phyloP scores from a whole-genome alignment of 2,888 invertebrate genomes.

The Tanypteryx hageni region DNA sequence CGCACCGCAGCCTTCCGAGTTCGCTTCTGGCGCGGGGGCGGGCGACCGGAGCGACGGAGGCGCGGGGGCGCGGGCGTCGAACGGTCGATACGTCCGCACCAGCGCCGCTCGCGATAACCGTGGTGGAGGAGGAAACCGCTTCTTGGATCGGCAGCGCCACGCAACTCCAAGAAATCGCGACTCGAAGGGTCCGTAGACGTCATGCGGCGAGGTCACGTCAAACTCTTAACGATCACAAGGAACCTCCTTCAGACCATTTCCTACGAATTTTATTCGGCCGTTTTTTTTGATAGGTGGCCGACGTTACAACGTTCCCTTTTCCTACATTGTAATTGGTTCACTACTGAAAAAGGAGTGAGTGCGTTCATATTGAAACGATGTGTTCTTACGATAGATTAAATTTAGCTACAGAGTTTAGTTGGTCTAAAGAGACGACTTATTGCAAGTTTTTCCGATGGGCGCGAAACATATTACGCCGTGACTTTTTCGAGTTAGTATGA shows the following conservation, averaged over 20 bases:
- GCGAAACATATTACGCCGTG: too few species aligned
- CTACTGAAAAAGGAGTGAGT: background rate
- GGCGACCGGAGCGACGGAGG: background rate
- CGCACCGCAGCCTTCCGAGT: conserved; percentile 2
- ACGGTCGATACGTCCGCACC: conserved; percentile 52
- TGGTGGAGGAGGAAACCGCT: conserved; percentile 9
- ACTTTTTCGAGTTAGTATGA: too few species aligned
- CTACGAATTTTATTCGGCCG: background rate
- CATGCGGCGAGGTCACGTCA: conserved; percentile 5
- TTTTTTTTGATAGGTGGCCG: background rate
- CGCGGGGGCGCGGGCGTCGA: background rate
- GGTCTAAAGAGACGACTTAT: too few species aligned
- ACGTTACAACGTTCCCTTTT: background rate
- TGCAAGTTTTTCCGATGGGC: too few species aligned
- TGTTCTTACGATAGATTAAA: too few species aligned
- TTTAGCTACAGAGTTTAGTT: too few species aligned
- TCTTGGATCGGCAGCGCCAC: conserved; percentile 15
- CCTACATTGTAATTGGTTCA: background rate
- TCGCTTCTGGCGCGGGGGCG: conserved; percentile 55
- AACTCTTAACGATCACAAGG: background rate
- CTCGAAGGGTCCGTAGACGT: background rate
- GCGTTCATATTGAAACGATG: background rate
- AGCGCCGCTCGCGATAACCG: conserved; percentile 46
- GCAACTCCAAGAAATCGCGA: background rate
- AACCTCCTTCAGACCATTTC: background rate